Conservation (phyloP, 2,113 vertebrate genomes). For the Tricholaema leucomelas region DNA sequence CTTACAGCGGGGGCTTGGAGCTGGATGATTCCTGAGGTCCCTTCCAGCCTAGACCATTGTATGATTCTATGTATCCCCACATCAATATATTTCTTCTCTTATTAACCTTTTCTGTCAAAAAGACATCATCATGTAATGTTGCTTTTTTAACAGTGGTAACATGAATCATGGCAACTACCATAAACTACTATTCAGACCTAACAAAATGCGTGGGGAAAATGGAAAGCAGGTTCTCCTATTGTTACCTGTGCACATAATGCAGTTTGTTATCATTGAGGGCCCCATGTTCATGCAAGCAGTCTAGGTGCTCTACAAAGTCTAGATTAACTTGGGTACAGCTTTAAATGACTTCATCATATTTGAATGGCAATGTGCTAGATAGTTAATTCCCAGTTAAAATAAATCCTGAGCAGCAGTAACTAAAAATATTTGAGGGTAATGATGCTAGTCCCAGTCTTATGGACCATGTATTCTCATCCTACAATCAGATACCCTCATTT, state of each 20-base stretch:
- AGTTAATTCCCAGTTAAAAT: neutral
- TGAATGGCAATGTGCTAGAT: neutral
- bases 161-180: neutral
- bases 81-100: neutral
- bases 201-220: neutral
- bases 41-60: too few species aligned
- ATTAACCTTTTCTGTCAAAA: neutral
- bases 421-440: neutral
- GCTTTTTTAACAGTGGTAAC: neutral
- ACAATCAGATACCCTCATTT: neutral
- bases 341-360: neutral
- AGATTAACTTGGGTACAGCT: neutral
- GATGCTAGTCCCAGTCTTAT: neutral
- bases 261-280: neutral
- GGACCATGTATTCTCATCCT: neutral
- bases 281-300: neutral
- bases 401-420: neutral
- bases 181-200: neutral
- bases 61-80: neutral
- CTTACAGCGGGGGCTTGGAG: too few species aligned
- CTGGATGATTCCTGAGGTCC: too few species aligned
- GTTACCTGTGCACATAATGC: neutral
- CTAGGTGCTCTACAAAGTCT: neutral
- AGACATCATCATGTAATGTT: neutral
- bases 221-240: neutral